Base-by-base conservation (phyloP, 2,113 vertebrate species). In the Crocuta crocuta region DNA sequence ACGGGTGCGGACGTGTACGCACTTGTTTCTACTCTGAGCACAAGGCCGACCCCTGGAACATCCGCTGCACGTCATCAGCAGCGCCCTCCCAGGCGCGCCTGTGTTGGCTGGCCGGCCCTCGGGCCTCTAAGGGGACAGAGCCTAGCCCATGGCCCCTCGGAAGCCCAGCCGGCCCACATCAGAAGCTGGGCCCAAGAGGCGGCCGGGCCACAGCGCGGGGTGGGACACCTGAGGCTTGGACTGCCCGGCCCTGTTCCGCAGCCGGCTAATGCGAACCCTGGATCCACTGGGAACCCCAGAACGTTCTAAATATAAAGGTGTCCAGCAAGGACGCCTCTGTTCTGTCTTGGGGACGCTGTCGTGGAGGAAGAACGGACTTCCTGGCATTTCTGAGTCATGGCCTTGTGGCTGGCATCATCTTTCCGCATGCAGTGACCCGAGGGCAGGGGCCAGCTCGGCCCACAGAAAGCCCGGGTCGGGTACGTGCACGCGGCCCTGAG, bases 401-500 rank as follows among this genome's bases (percentile, higher is more conserved):
- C n/a, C 43, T 50, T 2, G 0, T 35, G 35, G 45, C 81, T 35
- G 2, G n/a, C 3, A 24, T 11, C 23, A 1, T 19, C 33, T 63
- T 63, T 26, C 35, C 33, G 68, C 58, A 31, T 2, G 48, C 1
- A 48, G 88, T 0, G 28, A 26, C 10, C 31, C 35, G 5, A 26
- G 24, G 89, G n/a, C 33, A 86, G 58, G 50, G 58, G 35, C 7
- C 2, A 10, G 43, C 33, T 16, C 10, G 9, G 65, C n/a, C 43
- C 23, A 13, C n/a, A 4, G 23, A 1, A 17, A 50, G 43, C 53
- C 6, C 0, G 2, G 0, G 4, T 12, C 12, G 61, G 2, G 10
- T 11, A 45, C 21, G 2, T 48, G 24, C 2, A 21, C 48, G 15
- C 23, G 82, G 33, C 70, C 50, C 8, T 50, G 24, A 39, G 5